Conservation (phyloP, 2,113 vertebrate genomes). For the Ceyx margarethae region DNA sequence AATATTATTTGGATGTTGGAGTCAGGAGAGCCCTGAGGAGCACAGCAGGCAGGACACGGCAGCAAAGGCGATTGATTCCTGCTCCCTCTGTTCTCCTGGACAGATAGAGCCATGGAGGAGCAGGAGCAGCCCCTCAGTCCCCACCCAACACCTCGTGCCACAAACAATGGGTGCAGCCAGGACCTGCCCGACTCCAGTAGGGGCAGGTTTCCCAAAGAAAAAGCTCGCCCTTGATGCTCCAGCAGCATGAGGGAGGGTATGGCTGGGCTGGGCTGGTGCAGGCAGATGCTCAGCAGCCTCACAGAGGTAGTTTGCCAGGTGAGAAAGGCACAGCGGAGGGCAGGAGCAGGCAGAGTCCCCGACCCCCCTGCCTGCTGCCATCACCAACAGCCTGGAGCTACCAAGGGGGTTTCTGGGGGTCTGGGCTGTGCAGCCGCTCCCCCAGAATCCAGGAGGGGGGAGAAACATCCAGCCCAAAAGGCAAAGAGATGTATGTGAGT, state of each 20-base stretch:
- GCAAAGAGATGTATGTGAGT: background rate
- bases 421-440: background rate
- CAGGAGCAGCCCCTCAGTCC: fast-evolving
- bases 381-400: background rate
- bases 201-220: background rate
- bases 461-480: background rate
- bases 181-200: fast-evolving
- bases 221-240: background rate
- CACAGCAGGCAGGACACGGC: background rate
- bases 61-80: background rate
- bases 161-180: fast-evolving
- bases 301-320: slow-evolving; percentile 36
- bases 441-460: background rate
- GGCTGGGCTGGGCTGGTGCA: background rate
- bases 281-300: fast-evolving
- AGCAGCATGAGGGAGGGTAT: fast-evolving
- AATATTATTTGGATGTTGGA: fast-evolving
- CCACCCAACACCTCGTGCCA: fast-evolving
- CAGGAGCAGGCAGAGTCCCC: background rate
- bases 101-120: fast-evolving
- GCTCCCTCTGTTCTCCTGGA: background rate
- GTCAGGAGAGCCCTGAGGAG: background rate
- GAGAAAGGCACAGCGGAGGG: slow-evolving; percentile 24
- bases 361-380: background rate
- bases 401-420: background rate